phyloP scores from a whole-genome alignment of 2,113 vertebrate species.

The Papio anubis region DNA sequence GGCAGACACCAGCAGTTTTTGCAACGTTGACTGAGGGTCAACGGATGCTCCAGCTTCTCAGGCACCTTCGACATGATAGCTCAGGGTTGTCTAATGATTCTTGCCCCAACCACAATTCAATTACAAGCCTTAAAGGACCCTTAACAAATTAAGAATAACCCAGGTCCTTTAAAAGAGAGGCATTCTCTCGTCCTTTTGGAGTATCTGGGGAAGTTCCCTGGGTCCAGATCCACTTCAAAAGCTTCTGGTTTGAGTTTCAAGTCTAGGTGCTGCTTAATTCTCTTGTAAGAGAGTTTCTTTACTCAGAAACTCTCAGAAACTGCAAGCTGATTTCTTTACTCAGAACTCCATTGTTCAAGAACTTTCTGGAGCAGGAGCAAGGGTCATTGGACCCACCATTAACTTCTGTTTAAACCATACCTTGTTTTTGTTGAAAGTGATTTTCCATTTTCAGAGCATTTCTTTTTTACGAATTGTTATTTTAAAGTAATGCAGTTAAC shows the following conservation, averaged over 20 bases:
- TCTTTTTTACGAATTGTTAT: neutral
- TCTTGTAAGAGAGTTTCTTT: neutral
- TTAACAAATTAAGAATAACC: neutral
- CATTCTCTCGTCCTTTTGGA: rapidly evolving
- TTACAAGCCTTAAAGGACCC: neutral
- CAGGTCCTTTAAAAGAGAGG: neutral
- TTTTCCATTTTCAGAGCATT: neutral
- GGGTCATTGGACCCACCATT: neutral
- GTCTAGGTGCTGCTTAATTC: neutral
- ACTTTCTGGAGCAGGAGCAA: neutral
- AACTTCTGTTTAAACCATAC: neutral
- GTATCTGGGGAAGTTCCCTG: neutral
- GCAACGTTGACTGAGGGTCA: neutral
- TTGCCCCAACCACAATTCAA: neutral
- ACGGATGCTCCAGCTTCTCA: neutral
- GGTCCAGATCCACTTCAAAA: neutral
- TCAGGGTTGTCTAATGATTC: neutral
- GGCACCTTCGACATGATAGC: rapidly evolving
- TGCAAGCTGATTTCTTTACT: neutral
- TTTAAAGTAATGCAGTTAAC: conserved; percentile 21
- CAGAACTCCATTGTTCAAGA: neutral
- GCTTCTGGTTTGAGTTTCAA: neutral
- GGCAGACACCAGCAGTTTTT: neutral
- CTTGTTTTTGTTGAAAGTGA: neutral
- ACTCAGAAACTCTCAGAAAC: neutral